Conservation (phyloP, 2,797 vertebrate species). For the Pelobates cultripes region DNA sequence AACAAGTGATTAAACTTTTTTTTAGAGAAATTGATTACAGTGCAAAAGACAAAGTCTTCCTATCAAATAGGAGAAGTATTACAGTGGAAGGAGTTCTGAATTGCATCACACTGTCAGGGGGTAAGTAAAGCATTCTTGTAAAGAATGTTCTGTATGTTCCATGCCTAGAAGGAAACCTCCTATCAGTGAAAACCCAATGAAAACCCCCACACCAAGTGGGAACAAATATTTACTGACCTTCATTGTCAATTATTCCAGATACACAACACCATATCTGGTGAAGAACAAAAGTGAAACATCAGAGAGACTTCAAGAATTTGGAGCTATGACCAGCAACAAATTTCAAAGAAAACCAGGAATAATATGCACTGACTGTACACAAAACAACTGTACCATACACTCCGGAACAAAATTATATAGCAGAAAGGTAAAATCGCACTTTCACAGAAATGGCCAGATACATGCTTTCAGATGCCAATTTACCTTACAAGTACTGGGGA, state of each 20-base stretch:
- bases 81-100: background rate
- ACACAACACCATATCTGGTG: background rate
- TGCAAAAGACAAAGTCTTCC: too few relatives aligned
- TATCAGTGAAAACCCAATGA: background rate
- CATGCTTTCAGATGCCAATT: too few relatives aligned
- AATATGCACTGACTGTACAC: background rate
- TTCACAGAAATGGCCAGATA: background rate
- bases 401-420: background rate
- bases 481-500: too few relatives aligned
- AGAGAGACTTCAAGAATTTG: constrained; percentile 3
- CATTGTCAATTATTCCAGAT: background rate
- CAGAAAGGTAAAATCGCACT: background rate
- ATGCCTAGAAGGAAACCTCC: background rate
- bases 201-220: background rate
- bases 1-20: too few relatives aligned
- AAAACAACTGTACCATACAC: background rate
- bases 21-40: too few relatives aligned
- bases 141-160: background rate
- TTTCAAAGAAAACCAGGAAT: constrained; percentile 1
- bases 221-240: too few relatives aligned
- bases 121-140: background rate
- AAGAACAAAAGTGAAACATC: background rate
- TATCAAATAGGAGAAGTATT: too few relatives aligned
- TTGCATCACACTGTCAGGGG: background rate
- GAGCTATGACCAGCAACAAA: background rate